A percentile compares a stretch with the other conserved stretches of the same genome.
Evolutionary conservation across 2,888 invertebrate species (phyloP).

Genomic region (Parthenolecanium corni): DNA sequence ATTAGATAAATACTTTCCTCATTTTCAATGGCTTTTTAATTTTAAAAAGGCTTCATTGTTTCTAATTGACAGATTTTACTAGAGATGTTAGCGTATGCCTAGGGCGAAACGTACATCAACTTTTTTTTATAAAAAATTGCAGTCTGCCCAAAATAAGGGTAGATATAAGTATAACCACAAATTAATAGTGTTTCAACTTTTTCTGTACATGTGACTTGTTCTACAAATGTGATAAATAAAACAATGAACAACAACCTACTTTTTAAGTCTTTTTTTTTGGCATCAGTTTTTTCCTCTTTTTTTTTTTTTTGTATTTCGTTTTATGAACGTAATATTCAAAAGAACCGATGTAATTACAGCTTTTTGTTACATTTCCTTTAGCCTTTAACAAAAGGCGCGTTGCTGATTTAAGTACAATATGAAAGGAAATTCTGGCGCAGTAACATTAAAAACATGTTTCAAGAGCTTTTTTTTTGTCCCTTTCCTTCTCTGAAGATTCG

Average conservation of each 20-base stretch:
- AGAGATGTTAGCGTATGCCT: no score
- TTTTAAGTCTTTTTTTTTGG: background rate
- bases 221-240: background rate
- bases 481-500: background rate
- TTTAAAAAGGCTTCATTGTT: no score
- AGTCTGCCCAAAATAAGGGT: no score
- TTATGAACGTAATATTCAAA: conserved; percentile 21
- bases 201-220: background rate
- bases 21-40: no score
- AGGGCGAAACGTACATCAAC: no score
- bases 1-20: no score
- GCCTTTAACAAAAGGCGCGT: conserved; percentile 18
- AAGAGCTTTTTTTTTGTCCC: conserved; percentile 15
- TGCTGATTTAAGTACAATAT: conserved; percentile 28
- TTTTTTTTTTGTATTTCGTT: background rate
- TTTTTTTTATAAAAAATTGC: no score
- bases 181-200: background rate
- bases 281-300: background rate
- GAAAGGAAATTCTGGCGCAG: conserved; percentile 26
- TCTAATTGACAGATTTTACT: no score
- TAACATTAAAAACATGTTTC: conserved; percentile 21
- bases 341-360: conserved; percentile 26
- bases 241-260: background rate
- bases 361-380: conserved; percentile 25
- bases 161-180: no score